These are phyloP conservation scores for Parazoanthus swiftii DNA, from an alignment of 92 coral and sea anemone species.

Conservation along the genomic window DNA sequence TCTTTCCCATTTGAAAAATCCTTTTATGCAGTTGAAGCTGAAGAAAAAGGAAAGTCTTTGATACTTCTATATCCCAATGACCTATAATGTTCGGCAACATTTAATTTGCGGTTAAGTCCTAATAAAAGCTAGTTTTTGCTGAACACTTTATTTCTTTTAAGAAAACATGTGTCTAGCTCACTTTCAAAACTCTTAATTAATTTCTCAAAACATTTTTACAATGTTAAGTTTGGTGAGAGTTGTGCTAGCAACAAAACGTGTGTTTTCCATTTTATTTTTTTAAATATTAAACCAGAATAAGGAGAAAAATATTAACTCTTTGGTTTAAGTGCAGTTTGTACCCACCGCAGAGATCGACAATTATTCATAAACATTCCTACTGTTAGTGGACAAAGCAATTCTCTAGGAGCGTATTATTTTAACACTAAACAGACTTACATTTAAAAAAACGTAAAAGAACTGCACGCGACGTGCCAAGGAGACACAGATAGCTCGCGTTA, in stretches of 20 bases:
- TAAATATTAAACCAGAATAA: background rate
- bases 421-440: background rate
- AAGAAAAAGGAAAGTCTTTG: background rate
- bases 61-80: background rate
- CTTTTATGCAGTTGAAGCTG: background rate
- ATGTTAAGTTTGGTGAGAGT: background rate
- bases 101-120: slow-evolving; percentile 31
- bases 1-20: background rate
- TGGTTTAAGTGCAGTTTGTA: slow-evolving; percentile 19
- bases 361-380: slow-evolving; percentile 17
- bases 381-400: slow-evolving; percentile 17
- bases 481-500: background rate
- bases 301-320: background rate
- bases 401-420: background rate
- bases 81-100: background rate
- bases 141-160: background rate
- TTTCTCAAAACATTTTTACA: background rate
- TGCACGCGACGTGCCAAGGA: background rate
- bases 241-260: background rate
- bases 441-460: background rate
- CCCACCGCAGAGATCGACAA: slow-evolving; percentile 25
- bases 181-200: background rate
- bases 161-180: background rate
- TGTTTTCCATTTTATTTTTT: background rate
- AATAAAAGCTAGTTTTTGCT: background rate